These are phyloP conservation scores for Nymphalis c-album DNA, from an alignment of 2,888 invertebrate genomes.

Conservation along the genomic window DNA sequence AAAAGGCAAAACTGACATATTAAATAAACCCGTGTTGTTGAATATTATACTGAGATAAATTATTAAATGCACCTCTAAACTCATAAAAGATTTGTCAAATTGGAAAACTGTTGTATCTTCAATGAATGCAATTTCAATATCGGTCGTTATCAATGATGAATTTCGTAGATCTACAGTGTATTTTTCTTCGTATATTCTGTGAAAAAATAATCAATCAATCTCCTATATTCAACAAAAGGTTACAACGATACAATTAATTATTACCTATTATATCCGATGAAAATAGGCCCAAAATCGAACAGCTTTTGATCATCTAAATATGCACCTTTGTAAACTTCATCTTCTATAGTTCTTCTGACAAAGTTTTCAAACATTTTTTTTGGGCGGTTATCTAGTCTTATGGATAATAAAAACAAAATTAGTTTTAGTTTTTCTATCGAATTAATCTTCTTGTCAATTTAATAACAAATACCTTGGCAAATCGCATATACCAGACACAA, in stretches of 20 bases:
- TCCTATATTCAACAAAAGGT: background rate
- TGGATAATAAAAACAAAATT: constrained; percentile 31
- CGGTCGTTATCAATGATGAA: constrained; percentile 74
- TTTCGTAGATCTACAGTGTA: constrained; percentile 79
- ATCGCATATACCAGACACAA: constrained; percentile 67
- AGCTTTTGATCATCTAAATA: constrained; percentile 70
- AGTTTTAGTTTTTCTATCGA: background rate
- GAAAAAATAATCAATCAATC: background rate
- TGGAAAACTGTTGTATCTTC: constrained; percentile 71
- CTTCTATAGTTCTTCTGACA: constrained; percentile 63
- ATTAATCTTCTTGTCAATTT: background rate
- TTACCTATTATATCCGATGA: constrained; percentile 64
- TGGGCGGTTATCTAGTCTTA: constrained; percentile 71
- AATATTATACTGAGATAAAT: background rate
- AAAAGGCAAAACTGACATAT: constrained; percentile 27
- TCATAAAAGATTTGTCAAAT: constrained; percentile 62
- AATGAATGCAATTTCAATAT: constrained; percentile 70
- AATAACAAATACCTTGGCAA: constrained; percentile 61
- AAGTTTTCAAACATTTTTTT: constrained; percentile 77
- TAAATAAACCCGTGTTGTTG: background rate
- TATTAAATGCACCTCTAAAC: constrained; percentile 55
- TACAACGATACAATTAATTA: background rate
- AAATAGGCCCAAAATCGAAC: constrained; percentile 75
- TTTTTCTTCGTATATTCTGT: constrained; percentile 72
- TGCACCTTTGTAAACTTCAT: constrained; percentile 65